Conservation (phyloP, 2,888 invertebrate species). For the Teinopalpus imperialis region DNA sequence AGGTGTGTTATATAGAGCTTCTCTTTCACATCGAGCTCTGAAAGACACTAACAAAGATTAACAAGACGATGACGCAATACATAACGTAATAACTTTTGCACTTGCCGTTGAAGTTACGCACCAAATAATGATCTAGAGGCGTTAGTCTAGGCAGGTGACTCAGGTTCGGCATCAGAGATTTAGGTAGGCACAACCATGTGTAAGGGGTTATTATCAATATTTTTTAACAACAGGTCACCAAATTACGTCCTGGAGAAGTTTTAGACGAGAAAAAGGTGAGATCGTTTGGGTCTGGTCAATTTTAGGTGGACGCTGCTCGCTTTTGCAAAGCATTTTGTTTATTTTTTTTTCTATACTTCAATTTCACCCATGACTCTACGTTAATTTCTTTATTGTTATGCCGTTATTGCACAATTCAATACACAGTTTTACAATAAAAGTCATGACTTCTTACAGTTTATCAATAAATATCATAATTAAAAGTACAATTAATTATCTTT, state of each 20-base stretch:
- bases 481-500: conserved; percentile 2
- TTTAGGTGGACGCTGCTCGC: conserved; percentile 79
- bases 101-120: conserved; percentile 65
- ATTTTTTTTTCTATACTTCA: conserved; percentile 44
- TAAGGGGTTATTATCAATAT: conserved; percentile 68
- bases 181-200: conserved; percentile 54
- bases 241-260: conserved; percentile 97
- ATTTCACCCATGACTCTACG: conserved; percentile 44
- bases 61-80: conserved; percentile 60
- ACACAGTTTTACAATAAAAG: conserved; percentile 25
- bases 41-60: conserved; percentile 71
- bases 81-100: conserved; percentile 74
- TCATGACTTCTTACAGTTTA: conserved; percentile 14
- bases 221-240: conserved; percentile 87
- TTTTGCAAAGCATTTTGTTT: conserved; percentile 78
- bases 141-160: conserved; percentile 50
- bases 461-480: conserved; percentile 24
- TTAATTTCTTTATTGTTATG: conserved; percentile 37
- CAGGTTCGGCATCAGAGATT: conserved; percentile 77
- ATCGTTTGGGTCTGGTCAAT: conserved; percentile 75
- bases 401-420: conserved; percentile 25
- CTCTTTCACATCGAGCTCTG: conserved; percentile 49
- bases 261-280: conserved; percentile 97
- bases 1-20: conserved; percentile 56
- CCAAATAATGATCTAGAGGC: conserved; percentile 54